Evolutionary conservation across 1,140 invertebrate species (phyloP).

Genomic region (Tigriopus japonicus): DNA sequence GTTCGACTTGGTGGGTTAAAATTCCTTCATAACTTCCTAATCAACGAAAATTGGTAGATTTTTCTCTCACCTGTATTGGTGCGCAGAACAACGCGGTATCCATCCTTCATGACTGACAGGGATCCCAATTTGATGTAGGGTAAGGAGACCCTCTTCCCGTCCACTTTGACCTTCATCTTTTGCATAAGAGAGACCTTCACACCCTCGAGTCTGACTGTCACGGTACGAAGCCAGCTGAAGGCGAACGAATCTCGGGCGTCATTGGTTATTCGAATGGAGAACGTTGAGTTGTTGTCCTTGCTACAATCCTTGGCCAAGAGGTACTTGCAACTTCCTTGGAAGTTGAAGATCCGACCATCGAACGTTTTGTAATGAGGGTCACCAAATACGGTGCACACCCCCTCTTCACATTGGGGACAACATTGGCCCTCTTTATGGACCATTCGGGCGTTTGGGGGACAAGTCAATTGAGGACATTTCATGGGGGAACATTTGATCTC

Average conservation of each 20-base stretch:
- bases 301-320: constrained; percentile 9
- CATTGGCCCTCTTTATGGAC: constrained; percentile 53
- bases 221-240: constrained; percentile 69
- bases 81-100: constrained; percentile 26
- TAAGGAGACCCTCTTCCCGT: constrained; percentile 46
- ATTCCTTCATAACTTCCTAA: no score
- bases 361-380: constrained; percentile 85
- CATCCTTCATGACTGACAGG: constrained; percentile 25
- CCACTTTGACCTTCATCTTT: constrained; percentile 60
- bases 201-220: constrained; percentile 40
- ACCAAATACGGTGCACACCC: constrained; percentile 74
- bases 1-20: no score
- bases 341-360: constrained; percentile 74
- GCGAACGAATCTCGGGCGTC: constrained; percentile 51
- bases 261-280: constrained; percentile 72
- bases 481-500: background rate
- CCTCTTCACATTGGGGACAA: constrained; percentile 65
- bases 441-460: constrained; percentile 47
- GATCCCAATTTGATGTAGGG: constrained; percentile 34
- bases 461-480: constrained; percentile 29
- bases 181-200: constrained; percentile 69
- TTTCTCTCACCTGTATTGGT: constrained; percentile 23
- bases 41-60: background rate
- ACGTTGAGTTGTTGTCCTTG: constrained; percentile 23
- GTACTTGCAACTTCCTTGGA: constrained; percentile 34